Percentiles rank a stretch among this genome's conserved stretches.
These are phyloP conservation scores for Prietella phreatophila DNA, from an alignment of 2,113 vertebrate genomes.

Conservation along the genomic window DNA sequence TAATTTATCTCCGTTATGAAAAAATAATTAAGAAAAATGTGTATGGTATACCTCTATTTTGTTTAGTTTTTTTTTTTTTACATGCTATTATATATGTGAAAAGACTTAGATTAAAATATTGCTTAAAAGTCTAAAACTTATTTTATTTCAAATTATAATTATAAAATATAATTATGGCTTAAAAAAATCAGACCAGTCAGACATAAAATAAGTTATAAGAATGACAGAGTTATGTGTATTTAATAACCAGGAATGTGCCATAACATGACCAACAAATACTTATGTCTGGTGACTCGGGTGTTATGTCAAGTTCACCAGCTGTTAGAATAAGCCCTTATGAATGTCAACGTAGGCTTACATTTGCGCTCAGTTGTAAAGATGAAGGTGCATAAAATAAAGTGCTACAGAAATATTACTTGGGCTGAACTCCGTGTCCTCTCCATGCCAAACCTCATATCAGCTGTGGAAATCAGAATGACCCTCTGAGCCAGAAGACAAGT, in stretches of 20 bases:
- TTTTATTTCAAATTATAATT: neutral
- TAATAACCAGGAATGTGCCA: neutral
- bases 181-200: too few species aligned
- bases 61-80: too few species aligned
- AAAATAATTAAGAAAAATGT: too few species aligned
- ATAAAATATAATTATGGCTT: neutral
- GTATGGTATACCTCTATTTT: too few species aligned
- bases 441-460: neutral
- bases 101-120: too few species aligned
- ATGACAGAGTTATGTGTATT: neutral
- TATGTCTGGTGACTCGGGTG: neutral
- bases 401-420: neutral
- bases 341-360: neutral
- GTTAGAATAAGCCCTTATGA: neutral
- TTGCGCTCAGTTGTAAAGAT: neutral
- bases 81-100: too few species aligned
- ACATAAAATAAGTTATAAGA: too few species aligned
- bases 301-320: neutral
- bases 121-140: too few species aligned
- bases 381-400: neutral
- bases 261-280: neutral
- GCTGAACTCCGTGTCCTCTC: neutral
- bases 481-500: slow-evolving; percentile 5
- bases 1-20: too few species aligned
- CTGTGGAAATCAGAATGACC: neutral